Evolutionary conservation across 2,888 invertebrate species (phyloP), one percentile per base, ranked within the genome.

Genomic region (Dynastes maya): DNA sequence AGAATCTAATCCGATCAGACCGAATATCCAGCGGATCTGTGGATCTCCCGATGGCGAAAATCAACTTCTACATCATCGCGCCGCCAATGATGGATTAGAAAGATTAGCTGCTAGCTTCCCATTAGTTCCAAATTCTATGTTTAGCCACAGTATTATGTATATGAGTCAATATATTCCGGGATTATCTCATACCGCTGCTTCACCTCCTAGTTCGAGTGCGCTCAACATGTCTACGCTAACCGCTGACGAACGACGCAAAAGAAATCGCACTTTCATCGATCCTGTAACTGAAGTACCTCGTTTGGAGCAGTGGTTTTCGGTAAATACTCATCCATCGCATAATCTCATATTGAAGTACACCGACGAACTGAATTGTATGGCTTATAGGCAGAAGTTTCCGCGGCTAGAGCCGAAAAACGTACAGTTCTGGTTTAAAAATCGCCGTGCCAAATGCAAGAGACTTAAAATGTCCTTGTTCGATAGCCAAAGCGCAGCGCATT

Each of bases 401-500:
- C 94, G 97, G n/a, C 91, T 99, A 81, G 99, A 99, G 88, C 97
- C 98, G 63, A 99, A 99, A 90, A 99, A 99, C 88, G 98, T 99
- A 83, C 99, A 99, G 89, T 98, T 99, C 89, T 99, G 99, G 99
- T 99, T 98, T 90, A 98, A 98, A 89, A 99, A 99, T 88, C 94
- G 99, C 63, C 92, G 99, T 78, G 99, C 99, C 84, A 99, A 99
- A 90, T 98, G 98, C 89, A 99, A 99, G 90, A 92, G 99, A 80
- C 91, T 98, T 86, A 96, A 97, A 89, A 96, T 96, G 95, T 95
- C 96, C 0, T 89, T 96, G 63, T 96, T 95, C 86, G 96, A 96
- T 86, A 92, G 91, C 61, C 92, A 93, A 75, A 91, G 92, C n/a
- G 91, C 92, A 1, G 91, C 92, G 68, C 92, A 91, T 83, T 92